Conservation (phyloP, 1,140 invertebrate species). For the Drosophila auraria region DNA sequence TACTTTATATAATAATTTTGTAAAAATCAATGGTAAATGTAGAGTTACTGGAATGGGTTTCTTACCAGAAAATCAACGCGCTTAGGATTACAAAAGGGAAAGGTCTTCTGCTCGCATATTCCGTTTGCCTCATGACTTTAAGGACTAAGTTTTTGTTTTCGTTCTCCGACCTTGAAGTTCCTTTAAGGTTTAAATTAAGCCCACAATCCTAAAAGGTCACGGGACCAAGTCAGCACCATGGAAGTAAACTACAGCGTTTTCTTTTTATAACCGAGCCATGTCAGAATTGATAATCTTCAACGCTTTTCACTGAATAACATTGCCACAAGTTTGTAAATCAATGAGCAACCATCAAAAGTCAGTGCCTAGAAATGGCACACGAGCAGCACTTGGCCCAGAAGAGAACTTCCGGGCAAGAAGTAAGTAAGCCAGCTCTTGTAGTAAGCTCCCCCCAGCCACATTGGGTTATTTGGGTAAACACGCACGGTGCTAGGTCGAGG, state of each 20-base stretch:
- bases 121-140: neutral
- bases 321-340: slow-evolving; percentile 21
- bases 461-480: slow-evolving; percentile 65
- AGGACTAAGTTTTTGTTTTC: too few species aligned
- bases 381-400: slow-evolving; percentile 32
- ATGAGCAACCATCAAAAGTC: slow-evolving; percentile 29
- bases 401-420: slow-evolving; percentile 44
- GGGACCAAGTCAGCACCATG: neutral
- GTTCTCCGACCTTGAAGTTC: neutral
- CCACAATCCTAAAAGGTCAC: neutral
- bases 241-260: neutral
- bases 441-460: slow-evolving; percentile 6
- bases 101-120: too few species aligned
- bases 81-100: too few species aligned
- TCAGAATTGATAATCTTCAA: slow-evolving; percentile 35
- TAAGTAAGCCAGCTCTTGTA: slow-evolving; percentile 24
- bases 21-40: neutral
- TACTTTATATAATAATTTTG: neutral
- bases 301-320: slow-evolving; percentile 3
- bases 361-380: slow-evolving; percentile 29
- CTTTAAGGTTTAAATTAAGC: neutral
- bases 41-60: neutral
- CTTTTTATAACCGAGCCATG: neutral
- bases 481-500: slow-evolving; percentile 73
- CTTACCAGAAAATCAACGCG: too few species aligned